Base-by-base conservation (phyloP, 64 coral and sea anemone species). In the Stylophora pistillata region DNA sequence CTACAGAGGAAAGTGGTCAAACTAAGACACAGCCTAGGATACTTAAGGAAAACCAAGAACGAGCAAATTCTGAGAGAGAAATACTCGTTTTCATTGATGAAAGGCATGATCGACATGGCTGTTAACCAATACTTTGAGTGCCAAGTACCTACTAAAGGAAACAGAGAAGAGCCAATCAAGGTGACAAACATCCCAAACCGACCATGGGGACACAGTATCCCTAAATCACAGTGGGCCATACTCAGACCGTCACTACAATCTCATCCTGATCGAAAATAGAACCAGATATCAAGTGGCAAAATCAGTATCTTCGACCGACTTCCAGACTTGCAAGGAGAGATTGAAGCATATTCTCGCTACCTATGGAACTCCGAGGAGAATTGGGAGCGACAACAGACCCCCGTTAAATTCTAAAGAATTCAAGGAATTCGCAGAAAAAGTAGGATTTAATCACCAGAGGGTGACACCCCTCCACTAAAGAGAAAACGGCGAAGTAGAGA, bases 281-380 rank as follows among this genome's bases (percentile, higher is more conserved):
- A 85, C 81, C 20, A 85, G 61, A 47, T 85, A 85, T 37, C 58
- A 31, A 66, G 81, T 53, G 63, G 61, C 52, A 84, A 30, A 84
- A 37, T 23, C 32, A 58, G 85, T 87, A 32, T 10, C 85, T 23
- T 73, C 68, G 25, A 87, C 68, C 12, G 13, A 56, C 21, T 74
- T 87, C 68, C 7, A 74, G 27, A 27, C 20, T 11, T 59, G 56
- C 68, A 88, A 88, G 25, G 85, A 88, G 27, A 88, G 76, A 56
- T 34, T 89, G 30, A 94, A 89, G 58, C 55, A 89, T 27, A 70
- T 78, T 0, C 85, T 89, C 78, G 78, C 72, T 17, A 88, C 63
- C 31, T 69, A 85, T 68, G 81, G 81, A 31, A 85, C 81, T 16
- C 71, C 70, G 15, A 73, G 30, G 12, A 87, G 71, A 41, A 20